phyloP scores from a whole-genome alignment of 2,888 invertebrate species.

The Pomacea canaliculata region DNA sequence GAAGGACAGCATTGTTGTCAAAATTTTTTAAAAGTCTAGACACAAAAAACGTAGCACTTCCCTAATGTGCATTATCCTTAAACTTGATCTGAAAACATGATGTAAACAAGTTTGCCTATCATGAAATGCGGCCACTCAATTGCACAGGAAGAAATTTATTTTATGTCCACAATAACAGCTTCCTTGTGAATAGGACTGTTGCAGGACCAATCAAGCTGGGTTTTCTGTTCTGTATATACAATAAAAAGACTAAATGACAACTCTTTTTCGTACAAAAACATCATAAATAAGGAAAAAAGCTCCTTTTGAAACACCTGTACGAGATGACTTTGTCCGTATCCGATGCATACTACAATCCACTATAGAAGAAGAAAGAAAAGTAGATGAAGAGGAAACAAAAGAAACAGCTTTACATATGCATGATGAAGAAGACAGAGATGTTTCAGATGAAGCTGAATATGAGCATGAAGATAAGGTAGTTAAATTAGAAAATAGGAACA shows the following conservation, averaged over 20 bases:
- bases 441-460: constrained; percentile 9
- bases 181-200: constrained; percentile 44
- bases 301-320: constrained; percentile 45
- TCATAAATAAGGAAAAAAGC: constrained; percentile 31
- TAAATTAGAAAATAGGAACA: constrained; percentile 5
- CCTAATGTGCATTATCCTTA: constrained; percentile 17
- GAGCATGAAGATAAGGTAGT: constrained; percentile 4
- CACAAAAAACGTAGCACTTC: not conserved
- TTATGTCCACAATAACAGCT: constrained; percentile 38
- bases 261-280: constrained; percentile 43
- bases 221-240: constrained; percentile 48
- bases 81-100: constrained; percentile 49
- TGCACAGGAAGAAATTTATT: constrained; percentile 49
- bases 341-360: constrained; percentile 42
- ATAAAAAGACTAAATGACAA: constrained; percentile 49
- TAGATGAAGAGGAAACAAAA: not conserved
- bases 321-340: constrained; percentile 55
- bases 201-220: constrained; percentile 39
- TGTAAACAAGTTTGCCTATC: constrained; percentile 47
- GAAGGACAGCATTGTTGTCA: constrained; percentile 1
- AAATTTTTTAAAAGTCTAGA: constrained; percentile 4
- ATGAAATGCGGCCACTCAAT: constrained; percentile 41
- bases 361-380: constrained; percentile 15
- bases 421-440: constrained; percentile 9
- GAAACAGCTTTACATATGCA: not conserved